phyloP scores from a whole-genome alignment of 1,140 invertebrate genomes.

The Tetramorium parvispinum region DNA sequence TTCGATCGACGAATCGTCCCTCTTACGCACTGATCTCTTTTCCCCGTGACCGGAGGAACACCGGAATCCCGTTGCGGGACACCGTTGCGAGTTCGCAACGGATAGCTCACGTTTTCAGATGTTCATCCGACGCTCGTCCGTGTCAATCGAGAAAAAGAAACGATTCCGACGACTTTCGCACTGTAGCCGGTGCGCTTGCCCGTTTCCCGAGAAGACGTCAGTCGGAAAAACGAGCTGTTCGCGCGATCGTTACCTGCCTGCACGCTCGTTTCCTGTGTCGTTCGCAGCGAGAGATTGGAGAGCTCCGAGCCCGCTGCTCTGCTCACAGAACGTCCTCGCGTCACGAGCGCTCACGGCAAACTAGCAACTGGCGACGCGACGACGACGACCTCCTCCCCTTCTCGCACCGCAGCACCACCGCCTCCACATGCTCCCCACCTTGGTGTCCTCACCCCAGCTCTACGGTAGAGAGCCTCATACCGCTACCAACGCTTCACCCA shows the following conservation, averaged over 20 bases:
- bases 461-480: conserved; percentile 64
- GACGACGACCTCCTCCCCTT: conserved; percentile 80
- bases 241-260: neutral
- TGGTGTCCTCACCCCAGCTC: conserved; percentile 64
- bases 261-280: conserved; percentile 37
- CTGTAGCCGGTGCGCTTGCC: neutral
- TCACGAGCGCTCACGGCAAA: conserved; percentile 84
- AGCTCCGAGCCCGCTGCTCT: conserved; percentile 51
- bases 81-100: neutral
- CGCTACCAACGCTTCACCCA: conserved; percentile 67
- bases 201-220: neutral
- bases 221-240: neutral
- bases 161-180: neutral
- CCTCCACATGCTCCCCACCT: conserved; percentile 67
- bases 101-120: conserved; percentile 33
- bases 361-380: conserved; percentile 83
- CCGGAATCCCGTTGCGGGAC: neutral
- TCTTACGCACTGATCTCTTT: neutral
- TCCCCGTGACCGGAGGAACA: neutral
- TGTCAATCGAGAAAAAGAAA: neutral
- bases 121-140: neutral
- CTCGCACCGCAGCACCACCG: conserved; percentile 77
- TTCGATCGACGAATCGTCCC: neutral
- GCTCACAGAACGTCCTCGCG: conserved; percentile 79
- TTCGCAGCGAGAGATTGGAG: conserved; percentile 42